phyloP scores from a whole-genome alignment of 1,140 invertebrate species.

The Aethina tumida region DNA sequence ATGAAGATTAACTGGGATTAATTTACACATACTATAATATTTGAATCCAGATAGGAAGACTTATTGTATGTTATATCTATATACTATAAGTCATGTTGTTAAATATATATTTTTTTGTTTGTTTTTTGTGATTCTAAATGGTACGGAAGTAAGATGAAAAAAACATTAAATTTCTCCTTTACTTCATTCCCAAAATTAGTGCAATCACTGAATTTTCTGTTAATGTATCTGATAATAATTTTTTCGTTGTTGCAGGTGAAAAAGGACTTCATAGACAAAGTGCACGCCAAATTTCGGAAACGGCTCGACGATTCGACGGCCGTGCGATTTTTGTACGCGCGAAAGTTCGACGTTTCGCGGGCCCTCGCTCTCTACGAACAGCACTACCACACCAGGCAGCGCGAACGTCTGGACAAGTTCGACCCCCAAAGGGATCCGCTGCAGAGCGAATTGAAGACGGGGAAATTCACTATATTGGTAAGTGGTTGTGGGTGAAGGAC shows the following conservation, averaged over 20 bases:
- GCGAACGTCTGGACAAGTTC: constrained; percentile 76
- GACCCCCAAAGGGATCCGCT: constrained; percentile 73
- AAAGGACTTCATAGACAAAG: constrained; percentile 64
- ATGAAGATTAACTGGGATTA: too few species aligned
- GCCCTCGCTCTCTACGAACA: constrained; percentile 82
- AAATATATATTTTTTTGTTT: constrained; percentile 3
- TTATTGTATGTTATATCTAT: too few species aligned
- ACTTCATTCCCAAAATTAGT: constrained; percentile 2
- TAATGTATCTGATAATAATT: too few species aligned
- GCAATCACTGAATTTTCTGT: too few species aligned
- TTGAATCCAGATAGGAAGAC: too few species aligned
- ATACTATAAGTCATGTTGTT: background rate
- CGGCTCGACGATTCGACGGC: constrained; percentile 60
- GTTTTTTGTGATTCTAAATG: background rate
- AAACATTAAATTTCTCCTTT: background rate
- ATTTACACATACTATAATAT: too few species aligned
- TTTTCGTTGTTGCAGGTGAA: constrained; percentile 58
- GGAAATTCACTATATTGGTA: constrained; percentile 95
- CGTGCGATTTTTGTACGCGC: constrained; percentile 89
- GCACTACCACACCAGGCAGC: constrained; percentile 77
- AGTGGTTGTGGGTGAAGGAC: constrained; percentile 35
- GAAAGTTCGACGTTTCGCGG: constrained; percentile 87
- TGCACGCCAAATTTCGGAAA: constrained; percentile 53
- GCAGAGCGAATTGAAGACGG: constrained; percentile 76
- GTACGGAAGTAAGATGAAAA: background rate